Evolutionary conservation across 2,113 vertebrate species (phyloP).

Genomic region (Serilophus lunatus): DNA sequence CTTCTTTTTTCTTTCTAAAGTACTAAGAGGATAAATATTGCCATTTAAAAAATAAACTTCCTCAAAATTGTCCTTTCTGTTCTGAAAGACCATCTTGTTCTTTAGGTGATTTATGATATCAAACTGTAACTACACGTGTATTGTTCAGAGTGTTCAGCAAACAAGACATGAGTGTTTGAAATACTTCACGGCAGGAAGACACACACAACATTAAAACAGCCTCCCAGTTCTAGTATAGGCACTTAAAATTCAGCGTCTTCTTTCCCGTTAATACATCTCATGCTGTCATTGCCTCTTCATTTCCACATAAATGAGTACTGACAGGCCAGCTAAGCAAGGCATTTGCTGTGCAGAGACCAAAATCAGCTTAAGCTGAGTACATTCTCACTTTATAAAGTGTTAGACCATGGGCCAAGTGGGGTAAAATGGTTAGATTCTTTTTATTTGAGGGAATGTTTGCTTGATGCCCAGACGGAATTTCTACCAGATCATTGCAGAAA

Average conservation of each 20-base stretch:
- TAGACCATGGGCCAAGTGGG: neutral
- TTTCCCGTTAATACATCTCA: neutral
- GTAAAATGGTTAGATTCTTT: neutral
- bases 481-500: neutral
- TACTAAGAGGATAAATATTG: slow-evolving; percentile 24
- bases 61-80: slow-evolving; percentile 52
- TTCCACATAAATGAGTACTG: neutral
- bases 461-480: neutral
- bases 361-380: neutral
- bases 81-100: slow-evolving; percentile 60
- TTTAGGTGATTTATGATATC: slow-evolving; percentile 48
- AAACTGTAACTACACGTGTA: neutral
- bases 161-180: slow-evolving; percentile 56
- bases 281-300: neutral
- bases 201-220: neutral
- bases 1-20: neutral
- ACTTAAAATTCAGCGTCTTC: slow-evolving; percentile 29
- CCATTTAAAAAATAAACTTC: slow-evolving; percentile 53
- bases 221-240: neutral
- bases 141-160: slow-evolving; percentile 62
- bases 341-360: neutral
- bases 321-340: neutral
- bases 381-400: neutral
- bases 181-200: slow-evolving; percentile 38
- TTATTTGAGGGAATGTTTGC: neutral